These are phyloP conservation scores for Drosophila limbata DNA, from an alignment of 2,888 invertebrate species.

Conservation along the genomic window DNA sequence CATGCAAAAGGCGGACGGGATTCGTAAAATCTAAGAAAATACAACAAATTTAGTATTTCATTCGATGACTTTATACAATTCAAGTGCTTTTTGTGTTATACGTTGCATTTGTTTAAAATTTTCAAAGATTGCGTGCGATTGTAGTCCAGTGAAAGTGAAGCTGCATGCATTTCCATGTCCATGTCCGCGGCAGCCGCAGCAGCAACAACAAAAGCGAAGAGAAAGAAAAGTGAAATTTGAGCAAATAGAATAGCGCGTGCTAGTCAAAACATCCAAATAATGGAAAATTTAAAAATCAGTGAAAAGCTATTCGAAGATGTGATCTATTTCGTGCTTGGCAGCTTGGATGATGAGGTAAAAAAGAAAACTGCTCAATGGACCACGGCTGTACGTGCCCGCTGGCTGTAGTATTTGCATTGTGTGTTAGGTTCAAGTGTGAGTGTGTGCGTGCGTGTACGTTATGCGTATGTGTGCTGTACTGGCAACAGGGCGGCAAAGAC, in stretches of 20 bases:
- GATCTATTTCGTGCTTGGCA: conserved; percentile 93
- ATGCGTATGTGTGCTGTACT: conserved; percentile 43
- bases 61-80: conserved; percentile 52
- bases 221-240: conserved; percentile 70
- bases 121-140: conserved; percentile 13
- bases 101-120: conserved; percentile 35
- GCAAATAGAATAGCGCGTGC: conserved; percentile 49
- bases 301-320: conserved; percentile 91
- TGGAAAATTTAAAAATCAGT: conserved; percentile 84
- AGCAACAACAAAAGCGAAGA: conserved; percentile 72
- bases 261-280: conserved; percentile 49
- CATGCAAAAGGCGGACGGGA: conserved; percentile 48
- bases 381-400: conserved; percentile 36
- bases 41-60: conserved; percentile 18
- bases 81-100: conserved; percentile 45
- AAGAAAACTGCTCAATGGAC: background rate
- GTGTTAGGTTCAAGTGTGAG: conserved; percentile 17
- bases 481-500: conserved; percentile 6
- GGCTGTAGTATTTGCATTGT: conserved; percentile 49
- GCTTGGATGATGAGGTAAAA: conserved; percentile 90
- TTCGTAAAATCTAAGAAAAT: conserved; percentile 42
- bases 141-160: conserved; percentile 39
- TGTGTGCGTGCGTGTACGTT: conserved; percentile 13
- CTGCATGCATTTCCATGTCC: conserved; percentile 56
- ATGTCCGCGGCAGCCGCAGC: conserved; percentile 58